Evolutionary conservation across 2,113 vertebrate species (phyloP), one percentile per base, ranked within the genome.

Genomic region (Himantopus leucocephalus): DNA sequence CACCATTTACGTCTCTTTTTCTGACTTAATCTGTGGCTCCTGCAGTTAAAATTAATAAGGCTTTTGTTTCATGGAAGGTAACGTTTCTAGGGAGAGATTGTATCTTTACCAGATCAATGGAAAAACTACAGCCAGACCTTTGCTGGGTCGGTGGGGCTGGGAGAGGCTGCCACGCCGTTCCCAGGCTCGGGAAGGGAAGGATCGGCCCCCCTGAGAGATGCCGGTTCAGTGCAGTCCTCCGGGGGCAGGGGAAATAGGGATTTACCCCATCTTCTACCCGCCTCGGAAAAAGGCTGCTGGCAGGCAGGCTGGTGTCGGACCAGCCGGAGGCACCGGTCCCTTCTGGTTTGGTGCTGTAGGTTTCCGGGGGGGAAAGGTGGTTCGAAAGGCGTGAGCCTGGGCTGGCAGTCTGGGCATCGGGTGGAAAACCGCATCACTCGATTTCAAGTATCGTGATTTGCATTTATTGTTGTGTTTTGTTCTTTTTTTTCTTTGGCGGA

Each of bases 61-160:
- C 89, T 95, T 96, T 97, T 97, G 94, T 95, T 89, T 88, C 29
- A 58, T 13, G 45, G 58, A 39, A 90, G 73, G 76, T 71, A 9
- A 68, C 14, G 56, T 75, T 91, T 81, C 64, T 64, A 52, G 48
- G 70, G 66, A 85, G 71, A 96, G 95, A 94, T 94, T 43, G 77
- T 92, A 96, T 97, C 95, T 92, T 86, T 71, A 17, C 30, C 56
- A 74, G 23, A 86, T 83, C 60, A 35, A 34, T 24, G 23, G 60
- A 10, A 58, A 75, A 81, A 80, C 59, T 5, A 41, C 58, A 80
- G 37, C 7, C 56, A 60, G 66, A 62, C 21, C 35, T 72, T 30
- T 34, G 81, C 32, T 8, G n/a, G 48, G 53, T 23, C 0, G 0
- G 9, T 14, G 11, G 14, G 67, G 59, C 50, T 56, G 45, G 72